Evolutionary conservation across 2,888 invertebrate genomes (phyloP), one percentile per base, ranked within the genome.

Genomic region (Plebejus anna): DNA sequence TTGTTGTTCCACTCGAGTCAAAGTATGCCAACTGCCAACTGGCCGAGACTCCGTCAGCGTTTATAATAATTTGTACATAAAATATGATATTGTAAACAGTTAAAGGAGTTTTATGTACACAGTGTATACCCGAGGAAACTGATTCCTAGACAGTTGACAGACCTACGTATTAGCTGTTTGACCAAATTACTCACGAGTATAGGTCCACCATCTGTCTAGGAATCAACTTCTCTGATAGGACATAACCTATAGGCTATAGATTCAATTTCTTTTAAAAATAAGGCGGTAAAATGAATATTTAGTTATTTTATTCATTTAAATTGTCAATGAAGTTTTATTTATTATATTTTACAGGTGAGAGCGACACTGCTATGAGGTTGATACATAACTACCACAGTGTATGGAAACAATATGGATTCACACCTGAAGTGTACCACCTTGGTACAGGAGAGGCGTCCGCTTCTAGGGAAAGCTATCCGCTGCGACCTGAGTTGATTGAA

Each of bases 371-470:
- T 0, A 97, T 98, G 96, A 97, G 97, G 82, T 98, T 98, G 4
- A 94, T 99, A 79, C 97, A 98, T 84, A 99, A 99, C 90, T 99
- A 99, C 89, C 98, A 99, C 86, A 97, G 97, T 84, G 98, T 99
- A 0, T 98, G 99, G 98, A 96, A 97, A 78, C 98, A 99, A 87
- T 99, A 98, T 90, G 99, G 99, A 0, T 99, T 99, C 85, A 97
- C 98, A 0, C 99, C 99, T 0, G 99, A 99, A 87, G 99, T 99
- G 85, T 99, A 99, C 90, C 98, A 99, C 87, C 97, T 99, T 81
- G 97, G 98, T 0, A 96, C 97, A 75, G 96, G 96, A 0, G 97
- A 98, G 85, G 98, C 97, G 0, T 97, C 97, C 0, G 92, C 95
- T 0, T 96, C 98, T 79, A 94, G 99, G 22, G 96, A 95, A 83